A percentile compares a stretch with the other conserved stretches of the same genome.
Evolutionary conservation across 2,888 invertebrate species (phyloP).

Genomic region (Drosophila antonietae): DNA sequence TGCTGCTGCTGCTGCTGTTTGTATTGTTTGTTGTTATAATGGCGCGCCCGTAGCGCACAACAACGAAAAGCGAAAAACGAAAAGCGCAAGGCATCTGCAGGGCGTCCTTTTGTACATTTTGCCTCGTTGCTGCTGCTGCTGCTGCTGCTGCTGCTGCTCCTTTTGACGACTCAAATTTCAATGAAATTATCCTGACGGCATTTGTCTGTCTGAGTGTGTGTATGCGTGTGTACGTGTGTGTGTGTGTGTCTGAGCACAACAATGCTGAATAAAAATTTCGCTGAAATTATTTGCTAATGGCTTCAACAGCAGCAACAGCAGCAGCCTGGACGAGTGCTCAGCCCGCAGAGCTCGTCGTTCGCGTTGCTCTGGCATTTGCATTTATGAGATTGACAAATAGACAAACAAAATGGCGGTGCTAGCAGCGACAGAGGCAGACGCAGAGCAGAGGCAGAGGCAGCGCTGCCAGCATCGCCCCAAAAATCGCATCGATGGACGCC

Average conservation of each 20-base stretch:
- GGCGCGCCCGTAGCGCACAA: slow-evolving; percentile 64
- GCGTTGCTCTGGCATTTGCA: slow-evolving; percentile 63
- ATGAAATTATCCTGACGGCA: slow-evolving; percentile 81
- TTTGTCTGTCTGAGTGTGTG: slow-evolving; percentile 38
- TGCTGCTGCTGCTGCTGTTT: slow-evolving; percentile 32
- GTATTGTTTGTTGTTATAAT: slow-evolving; percentile 79
- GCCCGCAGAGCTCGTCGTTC: slow-evolving; percentile 40
- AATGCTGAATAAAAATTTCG: slow-evolving; percentile 73
- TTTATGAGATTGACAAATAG: slow-evolving; percentile 77
- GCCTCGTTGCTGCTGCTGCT: slow-evolving; percentile 36
- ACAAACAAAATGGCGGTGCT: slow-evolving; percentile 68
- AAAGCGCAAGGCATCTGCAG: slow-evolving; percentile 76
- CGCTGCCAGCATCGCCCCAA: slow-evolving; percentile 34
- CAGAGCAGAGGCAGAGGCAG: not conserved
- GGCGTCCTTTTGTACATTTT: slow-evolving; percentile 66
- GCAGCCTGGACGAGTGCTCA: slow-evolving; percentile 27
- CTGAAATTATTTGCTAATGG: slow-evolving; percentile 79
- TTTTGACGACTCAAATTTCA: slow-evolving; percentile 81
- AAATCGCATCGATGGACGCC: slow-evolving; percentile 61
- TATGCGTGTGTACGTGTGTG: slow-evolving; percentile 14
- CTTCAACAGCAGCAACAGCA: slow-evolving; percentile 50
- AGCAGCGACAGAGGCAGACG: not conserved
- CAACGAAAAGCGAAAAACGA: slow-evolving; percentile 68
- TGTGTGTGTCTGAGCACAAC: slow-evolving; percentile 49
- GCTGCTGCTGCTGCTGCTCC: slow-evolving; percentile 39